Evolutionary conservation across 2,113 vertebrate genomes (phyloP), one percentile per base, ranked within the genome.

Genomic region (Phrynosoma blainvillii): DNA sequence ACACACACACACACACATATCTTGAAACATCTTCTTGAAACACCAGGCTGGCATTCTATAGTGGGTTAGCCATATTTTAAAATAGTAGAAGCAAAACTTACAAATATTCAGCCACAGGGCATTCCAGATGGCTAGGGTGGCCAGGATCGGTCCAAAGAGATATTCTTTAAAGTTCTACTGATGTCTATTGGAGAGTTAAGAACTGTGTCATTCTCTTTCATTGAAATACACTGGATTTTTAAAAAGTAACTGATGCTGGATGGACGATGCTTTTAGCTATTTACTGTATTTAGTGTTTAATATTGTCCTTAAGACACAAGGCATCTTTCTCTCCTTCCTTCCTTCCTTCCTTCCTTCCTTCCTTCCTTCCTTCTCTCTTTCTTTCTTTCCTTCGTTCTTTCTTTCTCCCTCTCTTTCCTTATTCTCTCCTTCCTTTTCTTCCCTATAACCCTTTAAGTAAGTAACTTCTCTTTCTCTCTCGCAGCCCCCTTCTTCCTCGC

Each of bases 351-450:
- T 13, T 73, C 5, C 81, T n/a, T 13, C 27, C 62, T 4, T 13
- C 0, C 9, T 1, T 5, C 1, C 7, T 0, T 27, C 8, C 56
- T 2, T n/a, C n/a, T 18, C 42, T 16, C 32, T 4, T 1, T 12
- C 1, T 5, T 4, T 2, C 3, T 5, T 2, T 2, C 2, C 21
- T 2, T 8, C 14, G 25, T 16, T 10, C 2, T 52, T 23, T 75
- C 76, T 42, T 11, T 81, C 70, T 77, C 1, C 21, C 16, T 23
- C 8, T 23, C 47, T 25, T 27, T 30, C 3, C 40, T 56, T 9
- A 9, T 4, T 59, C 4, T 62, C 3, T 16, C 14, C 59, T 21
- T 30, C 14, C 12, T 40, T 30, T 9, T 8, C 23, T 62, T 84
- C 18, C 54, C 36, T 20, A 59, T 12, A 52, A 6, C 16, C 32